Base-by-base conservation (phyloP, 92 coral and sea anemone species). In the Epizoanthus ramosus region DNA sequence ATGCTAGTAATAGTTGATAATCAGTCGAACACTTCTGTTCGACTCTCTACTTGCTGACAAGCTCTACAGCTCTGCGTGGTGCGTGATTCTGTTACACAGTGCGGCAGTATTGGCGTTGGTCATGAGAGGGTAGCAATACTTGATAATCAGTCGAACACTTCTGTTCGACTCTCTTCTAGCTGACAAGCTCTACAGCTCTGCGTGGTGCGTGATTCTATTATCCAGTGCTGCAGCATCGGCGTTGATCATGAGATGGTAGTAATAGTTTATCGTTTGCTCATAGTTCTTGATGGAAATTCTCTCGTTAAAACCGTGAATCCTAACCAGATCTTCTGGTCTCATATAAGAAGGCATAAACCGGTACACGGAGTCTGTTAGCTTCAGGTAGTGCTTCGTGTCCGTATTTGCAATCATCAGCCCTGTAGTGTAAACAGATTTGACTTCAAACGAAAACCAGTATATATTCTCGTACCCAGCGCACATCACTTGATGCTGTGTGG, bases 251-350 rank as follows among this genome's bases (percentile, higher is more conserved):
- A 95, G 83, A 13, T 90, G 97, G 74, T 93, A 95, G 56, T 85
- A 95, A 69, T 93, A 95, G 79, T 95, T 95, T 23, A 95, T 91
- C 6, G 94, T 95, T 80, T 90, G 89, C 76, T 95, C 97, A 43
- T 93, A 95, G 79, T 93, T 95, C 86, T 91, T 89, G n/a, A 95
- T 88, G 18, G 86, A 88, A 8, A 95, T 90, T 15, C 98, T 79
- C 81, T 95, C 98, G 71, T 95, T 95, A 56, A 92, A 83, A 41
- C 98, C 98, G 31, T 95, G 98, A 35, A 95, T 85, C 39, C 95
- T 81, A 18, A 81, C 71, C 18, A 92, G 7, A 59, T 95, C 98
- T 43, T 86, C 89, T 17, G 92, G 88, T 22, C 77, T 80, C 5
- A 95, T 69, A 12, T 86, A 72, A 21, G 98, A 93, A 1, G 98